Percentiles rank a stretch among this genome's conserved stretches.
These are phyloP conservation scores for Aix galericulata DNA, from an alignment of 2,113 vertebrate genomes.

Conservation along the genomic window DNA sequence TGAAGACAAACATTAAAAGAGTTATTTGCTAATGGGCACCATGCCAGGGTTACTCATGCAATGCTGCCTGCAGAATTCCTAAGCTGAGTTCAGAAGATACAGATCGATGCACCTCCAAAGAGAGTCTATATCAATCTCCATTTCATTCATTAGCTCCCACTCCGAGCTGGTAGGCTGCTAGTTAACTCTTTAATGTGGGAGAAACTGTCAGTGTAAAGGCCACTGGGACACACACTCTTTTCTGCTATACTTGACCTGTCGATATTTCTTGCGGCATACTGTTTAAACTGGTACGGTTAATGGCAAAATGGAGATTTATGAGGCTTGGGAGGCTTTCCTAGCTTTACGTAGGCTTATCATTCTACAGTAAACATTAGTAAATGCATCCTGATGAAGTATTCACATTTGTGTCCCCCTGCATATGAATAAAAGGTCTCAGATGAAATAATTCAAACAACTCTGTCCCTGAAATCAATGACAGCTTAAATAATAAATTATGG, in stretches of 20 bases:
- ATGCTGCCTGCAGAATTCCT: conserved; percentile 83
- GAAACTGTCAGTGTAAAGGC: conserved; percentile 83
- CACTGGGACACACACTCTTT: conserved; percentile 77
- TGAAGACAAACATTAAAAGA: conserved; percentile 84
- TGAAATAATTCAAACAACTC: conserved; percentile 70
- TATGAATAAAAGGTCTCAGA: conserved; percentile 52
- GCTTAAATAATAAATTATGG: conserved; percentile 71
- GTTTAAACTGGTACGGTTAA: conserved; percentile 81
- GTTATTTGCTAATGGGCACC: conserved; percentile 85
- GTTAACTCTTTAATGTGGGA: conserved; percentile 87
- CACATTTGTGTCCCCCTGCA: conserved; percentile 50
- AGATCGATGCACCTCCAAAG: conserved; percentile 87
- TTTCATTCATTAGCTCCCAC: conserved; percentile 87
- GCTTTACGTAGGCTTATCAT: conserved; percentile 72
- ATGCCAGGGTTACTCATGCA: conserved; percentile 83
- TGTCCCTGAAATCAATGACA: conserved; percentile 68
- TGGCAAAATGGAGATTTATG: conserved; percentile 78
- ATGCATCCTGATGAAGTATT: conserved; percentile 63
- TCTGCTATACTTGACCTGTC: conserved; percentile 81
- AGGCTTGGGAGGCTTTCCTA: conserved; percentile 71
- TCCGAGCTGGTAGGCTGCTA: conserved; percentile 81
- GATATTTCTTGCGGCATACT: conserved; percentile 78
- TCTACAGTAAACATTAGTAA: conserved; percentile 74
- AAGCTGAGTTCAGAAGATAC: conserved; percentile 84
- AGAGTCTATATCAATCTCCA: conserved; percentile 86